Evolutionary conservation across 2,888 invertebrate species (phyloP).

Genomic region (Drosophila fungiperda): DNA sequence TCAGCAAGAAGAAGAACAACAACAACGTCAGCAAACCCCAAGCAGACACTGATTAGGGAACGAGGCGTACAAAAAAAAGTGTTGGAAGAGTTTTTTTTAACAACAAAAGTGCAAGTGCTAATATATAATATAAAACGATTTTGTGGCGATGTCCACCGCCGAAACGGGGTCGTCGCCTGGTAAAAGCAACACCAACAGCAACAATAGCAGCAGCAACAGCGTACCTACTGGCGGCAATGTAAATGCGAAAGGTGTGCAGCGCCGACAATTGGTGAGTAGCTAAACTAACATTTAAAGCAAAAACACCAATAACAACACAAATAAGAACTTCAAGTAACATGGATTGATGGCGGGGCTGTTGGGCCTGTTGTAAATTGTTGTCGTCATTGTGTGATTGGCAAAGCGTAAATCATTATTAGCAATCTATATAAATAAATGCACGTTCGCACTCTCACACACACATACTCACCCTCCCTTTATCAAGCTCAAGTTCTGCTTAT

Average conservation of each 20-base stretch:
- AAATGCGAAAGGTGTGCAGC: slow-evolving; percentile 81
- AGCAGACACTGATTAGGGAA: slow-evolving; percentile 42
- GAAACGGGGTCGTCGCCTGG: slow-evolving; percentile 85
- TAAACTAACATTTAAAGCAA: slow-evolving; percentile 19
- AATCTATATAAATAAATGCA: slow-evolving; percentile 76
- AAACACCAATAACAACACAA: neutral
- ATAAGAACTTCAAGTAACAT: slow-evolving; percentile 16
- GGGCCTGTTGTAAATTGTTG: slow-evolving; percentile 23
- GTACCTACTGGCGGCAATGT: slow-evolving; percentile 55
- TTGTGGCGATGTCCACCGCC: slow-evolving; percentile 83
- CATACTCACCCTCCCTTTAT: slow-evolving; percentile 7
- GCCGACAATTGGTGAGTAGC: slow-evolving; percentile 85
- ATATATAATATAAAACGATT: slow-evolving; percentile 35
- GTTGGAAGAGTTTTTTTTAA: neutral
- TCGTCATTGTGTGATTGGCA: slow-evolving; percentile 52
- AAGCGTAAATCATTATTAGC: slow-evolving; percentile 73
- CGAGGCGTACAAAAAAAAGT: slow-evolving; percentile 19
- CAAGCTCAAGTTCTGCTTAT: slow-evolving; percentile 27
- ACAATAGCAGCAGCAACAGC: slow-evolving; percentile 48
- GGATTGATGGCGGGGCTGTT: slow-evolving; percentile 23
- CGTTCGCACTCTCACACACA: slow-evolving; percentile 44
- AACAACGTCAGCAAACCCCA: slow-evolving; percentile 19
- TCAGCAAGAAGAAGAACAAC: slow-evolving; percentile 5
- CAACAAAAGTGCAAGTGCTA: slow-evolving; percentile 50
- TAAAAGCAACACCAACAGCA: slow-evolving; percentile 75